Conservation (phyloP, 2,888 invertebrate genomes). For the Torymus texanus region DNA sequence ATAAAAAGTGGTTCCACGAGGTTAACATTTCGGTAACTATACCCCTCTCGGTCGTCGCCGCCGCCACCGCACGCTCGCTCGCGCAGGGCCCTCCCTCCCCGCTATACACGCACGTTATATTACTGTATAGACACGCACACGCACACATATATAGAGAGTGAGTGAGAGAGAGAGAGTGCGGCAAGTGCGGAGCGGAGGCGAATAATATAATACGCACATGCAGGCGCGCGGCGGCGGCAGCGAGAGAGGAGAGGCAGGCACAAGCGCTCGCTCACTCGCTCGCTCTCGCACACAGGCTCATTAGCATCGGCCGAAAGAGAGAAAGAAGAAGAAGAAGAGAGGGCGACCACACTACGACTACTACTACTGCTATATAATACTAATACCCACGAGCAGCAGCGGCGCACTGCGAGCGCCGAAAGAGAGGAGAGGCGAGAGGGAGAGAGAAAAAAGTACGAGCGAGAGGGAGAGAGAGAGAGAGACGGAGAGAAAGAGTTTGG, state of each 20-base stretch:
- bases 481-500: conserved; percentile 53
- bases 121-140: too few relatives aligned
- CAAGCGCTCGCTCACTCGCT: background rate
- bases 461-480: conserved; percentile 32
- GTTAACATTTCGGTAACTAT: conserved; percentile 77
- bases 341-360: conserved; percentile 51
- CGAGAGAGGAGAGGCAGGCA: background rate
- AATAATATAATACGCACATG: conserved; percentile 53
- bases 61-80: conserved; percentile 65
- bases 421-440: conserved; percentile 31
- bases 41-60: conserved; percentile 70
- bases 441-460: conserved; percentile 8
- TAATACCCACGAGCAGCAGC: conserved; percentile 42
- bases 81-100: too few relatives aligned
- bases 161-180: too few relatives aligned
- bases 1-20: conserved; percentile 81
- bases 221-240: conserved; percentile 54
- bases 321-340: conserved; percentile 54
- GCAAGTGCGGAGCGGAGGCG: conserved; percentile 35
- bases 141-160: too few relatives aligned
- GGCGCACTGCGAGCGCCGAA: conserved; percentile 25
- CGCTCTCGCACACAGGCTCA: conserved; percentile 58
- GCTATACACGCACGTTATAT: conserved; percentile 49
- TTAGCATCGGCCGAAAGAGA: conserved; percentile 60
- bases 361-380: conserved; percentile 18